Conservation (phyloP, 2,888 invertebrate species). For the Idaea dimidiata region DNA sequence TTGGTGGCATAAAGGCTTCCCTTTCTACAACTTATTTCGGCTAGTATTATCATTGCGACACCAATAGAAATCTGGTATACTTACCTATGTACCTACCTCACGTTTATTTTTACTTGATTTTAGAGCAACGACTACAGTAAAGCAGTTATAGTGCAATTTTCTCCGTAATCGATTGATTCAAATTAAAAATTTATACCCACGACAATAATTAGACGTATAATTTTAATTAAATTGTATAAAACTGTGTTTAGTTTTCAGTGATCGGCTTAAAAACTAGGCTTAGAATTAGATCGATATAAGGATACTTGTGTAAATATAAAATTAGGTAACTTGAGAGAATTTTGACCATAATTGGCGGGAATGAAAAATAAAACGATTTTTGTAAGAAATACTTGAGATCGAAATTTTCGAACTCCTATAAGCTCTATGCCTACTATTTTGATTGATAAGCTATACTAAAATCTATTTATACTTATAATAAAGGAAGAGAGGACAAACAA, state of each 20-base stretch:
- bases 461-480: too few species aligned
- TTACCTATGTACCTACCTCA: too few species aligned
- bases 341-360: too few species aligned
- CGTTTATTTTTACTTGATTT: too few species aligned
- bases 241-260: not conserved
- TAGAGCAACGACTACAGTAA: too few species aligned
- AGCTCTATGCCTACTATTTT: too few species aligned
- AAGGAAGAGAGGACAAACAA: too few species aligned
- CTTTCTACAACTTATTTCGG: not conserved
- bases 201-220: slow-evolving; percentile 74
- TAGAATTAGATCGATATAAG: not conserved
- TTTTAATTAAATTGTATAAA: slow-evolving; percentile 32
- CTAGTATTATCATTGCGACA: not conserved
- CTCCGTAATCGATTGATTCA: slow-evolving; percentile 26
- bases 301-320: not conserved
- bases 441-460: too few species aligned
- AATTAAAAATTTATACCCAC: slow-evolving; percentile 50
- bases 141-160: not conserved
- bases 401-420: too few species aligned
- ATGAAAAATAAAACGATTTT: too few species aligned
- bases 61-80: not conserved
- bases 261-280: not conserved
- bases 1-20: not conserved
- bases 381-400: too few species aligned
- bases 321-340: too few species aligned